Percentiles rank a stretch among this genome's conserved stretches.
phyloP scores from a whole-genome alignment of 2,113 vertebrate species.

The Lepisosteus osseus region DNA sequence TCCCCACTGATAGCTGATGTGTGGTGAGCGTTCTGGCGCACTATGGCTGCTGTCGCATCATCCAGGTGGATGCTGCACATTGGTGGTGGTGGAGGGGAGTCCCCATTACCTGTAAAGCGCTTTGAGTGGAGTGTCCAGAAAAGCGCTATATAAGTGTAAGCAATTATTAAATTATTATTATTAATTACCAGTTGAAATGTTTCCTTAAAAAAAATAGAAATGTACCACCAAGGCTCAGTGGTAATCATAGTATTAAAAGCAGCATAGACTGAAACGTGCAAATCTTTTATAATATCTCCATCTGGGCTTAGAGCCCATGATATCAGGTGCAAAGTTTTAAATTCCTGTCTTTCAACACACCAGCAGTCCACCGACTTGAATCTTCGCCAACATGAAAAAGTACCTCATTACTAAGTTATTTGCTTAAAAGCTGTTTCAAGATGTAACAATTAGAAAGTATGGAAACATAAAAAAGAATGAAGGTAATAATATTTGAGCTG shows the following conservation, averaged over 20 bases:
- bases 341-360: constrained; percentile 56
- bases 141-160: too few relatives aligned
- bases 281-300: constrained; percentile 61
- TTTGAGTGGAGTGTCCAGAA: too few relatives aligned
- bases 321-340: constrained; percentile 62
- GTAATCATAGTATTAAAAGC: not conserved
- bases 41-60: too few relatives aligned
- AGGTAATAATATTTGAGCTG: constrained; percentile 28
- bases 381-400: constrained; percentile 48
- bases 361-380: constrained; percentile 54
- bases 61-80: too few relatives aligned
- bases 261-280: constrained; percentile 23
- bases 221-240: too few relatives aligned
- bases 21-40: too few relatives aligned
- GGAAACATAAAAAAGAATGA: constrained; percentile 24
- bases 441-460: constrained; percentile 56
- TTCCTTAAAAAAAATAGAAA: constrained; percentile 12
- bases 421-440: constrained; percentile 48
- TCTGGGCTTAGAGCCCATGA: constrained; percentile 65
- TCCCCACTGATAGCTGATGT: too few relatives aligned
- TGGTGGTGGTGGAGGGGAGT: too few relatives aligned
- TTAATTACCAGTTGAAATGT: constrained; percentile 22
- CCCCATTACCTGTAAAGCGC: too few relatives aligned
- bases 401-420: constrained; percentile 64
- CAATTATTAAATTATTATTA: constrained; percentile 18